phyloP scores from a whole-genome alignment of 2,113 vertebrate species.

The Aegithalos caudatus region DNA sequence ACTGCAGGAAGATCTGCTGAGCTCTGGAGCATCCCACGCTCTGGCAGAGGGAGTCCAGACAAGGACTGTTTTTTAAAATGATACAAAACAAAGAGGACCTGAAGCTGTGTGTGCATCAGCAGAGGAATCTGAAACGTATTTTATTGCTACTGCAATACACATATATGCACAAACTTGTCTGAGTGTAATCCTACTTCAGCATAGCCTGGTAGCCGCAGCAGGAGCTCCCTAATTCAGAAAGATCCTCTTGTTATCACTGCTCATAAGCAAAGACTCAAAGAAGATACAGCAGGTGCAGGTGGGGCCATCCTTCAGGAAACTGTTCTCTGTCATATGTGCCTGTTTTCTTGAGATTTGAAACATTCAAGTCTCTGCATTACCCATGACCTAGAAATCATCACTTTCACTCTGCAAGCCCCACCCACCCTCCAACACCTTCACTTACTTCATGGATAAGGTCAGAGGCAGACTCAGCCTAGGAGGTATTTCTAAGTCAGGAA shows the following conservation, averaged over 20 bases:
- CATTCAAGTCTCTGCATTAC: not conserved
- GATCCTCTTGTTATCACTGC: not conserved
- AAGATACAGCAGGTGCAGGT: not conserved
- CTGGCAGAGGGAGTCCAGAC: not conserved
- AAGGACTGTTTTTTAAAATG: not conserved
- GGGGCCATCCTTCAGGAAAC: not conserved
- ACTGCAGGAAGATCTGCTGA: not conserved
- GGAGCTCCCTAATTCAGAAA: not conserved
- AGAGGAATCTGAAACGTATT: not conserved
- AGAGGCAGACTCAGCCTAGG: not conserved
- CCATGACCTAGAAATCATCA: not conserved
- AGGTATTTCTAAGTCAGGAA: not conserved
- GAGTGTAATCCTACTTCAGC: not conserved
- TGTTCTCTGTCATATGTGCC: not conserved
- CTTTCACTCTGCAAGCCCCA: not conserved
- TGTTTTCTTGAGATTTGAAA: not conserved
- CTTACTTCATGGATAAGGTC: not conserved
- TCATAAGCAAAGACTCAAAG: not conserved
- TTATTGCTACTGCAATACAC: not conserved
- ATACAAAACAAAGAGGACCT: not conserved
- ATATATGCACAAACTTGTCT: not conserved
- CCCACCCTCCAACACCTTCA: not conserved
- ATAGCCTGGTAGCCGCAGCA: not conserved
- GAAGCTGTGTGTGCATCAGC: not conserved
- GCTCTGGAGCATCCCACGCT: rapidly evolving